Percentiles rank a stretch among this genome's conserved stretches.
Conservation (phyloP, 2,888 invertebrate species). For the Nasonovia ribisnigri region DNA sequence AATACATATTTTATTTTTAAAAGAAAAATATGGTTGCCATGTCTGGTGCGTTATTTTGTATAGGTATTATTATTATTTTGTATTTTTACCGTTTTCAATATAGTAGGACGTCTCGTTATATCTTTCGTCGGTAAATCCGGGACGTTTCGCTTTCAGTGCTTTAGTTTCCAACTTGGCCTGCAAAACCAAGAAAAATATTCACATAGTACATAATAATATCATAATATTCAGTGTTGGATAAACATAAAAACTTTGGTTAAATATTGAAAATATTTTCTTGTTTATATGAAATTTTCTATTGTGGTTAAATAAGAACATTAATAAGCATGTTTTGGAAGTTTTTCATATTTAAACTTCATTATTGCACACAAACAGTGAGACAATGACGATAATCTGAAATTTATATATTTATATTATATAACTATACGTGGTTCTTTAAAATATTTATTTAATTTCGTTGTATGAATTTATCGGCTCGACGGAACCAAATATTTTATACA, state of each 20-base stretch:
- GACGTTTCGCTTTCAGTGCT: slow-evolving; percentile 89
- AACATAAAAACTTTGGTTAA: not conserved
- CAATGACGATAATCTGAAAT: not conserved
- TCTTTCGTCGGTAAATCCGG: slow-evolving; percentile 91
- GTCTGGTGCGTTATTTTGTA: not conserved
- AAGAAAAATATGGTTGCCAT: not conserved
- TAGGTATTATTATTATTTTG: not conserved
- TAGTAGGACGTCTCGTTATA: slow-evolving; percentile 96
- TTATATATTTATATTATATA: not conserved
- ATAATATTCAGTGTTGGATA: slow-evolving; percentile 7
- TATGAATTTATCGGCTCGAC: not conserved
- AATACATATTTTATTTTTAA: not conserved
- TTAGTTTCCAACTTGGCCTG: slow-evolving; percentile 93
- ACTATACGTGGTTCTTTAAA: not conserved
- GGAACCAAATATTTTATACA: not conserved
- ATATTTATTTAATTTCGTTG: not conserved
- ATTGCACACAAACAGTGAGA: not conserved
- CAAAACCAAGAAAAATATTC: slow-evolving; percentile 72
- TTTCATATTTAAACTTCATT: not conserved
- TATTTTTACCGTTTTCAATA: slow-evolving; percentile 90
- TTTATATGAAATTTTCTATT: not conserved
- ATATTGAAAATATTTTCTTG: not conserved
- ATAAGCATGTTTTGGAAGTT: not conserved
- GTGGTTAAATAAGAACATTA: not conserved
- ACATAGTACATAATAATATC: not conserved